Conservation (phyloP, 2,113 vertebrate species). For the Oostethus manadensis region DNA sequence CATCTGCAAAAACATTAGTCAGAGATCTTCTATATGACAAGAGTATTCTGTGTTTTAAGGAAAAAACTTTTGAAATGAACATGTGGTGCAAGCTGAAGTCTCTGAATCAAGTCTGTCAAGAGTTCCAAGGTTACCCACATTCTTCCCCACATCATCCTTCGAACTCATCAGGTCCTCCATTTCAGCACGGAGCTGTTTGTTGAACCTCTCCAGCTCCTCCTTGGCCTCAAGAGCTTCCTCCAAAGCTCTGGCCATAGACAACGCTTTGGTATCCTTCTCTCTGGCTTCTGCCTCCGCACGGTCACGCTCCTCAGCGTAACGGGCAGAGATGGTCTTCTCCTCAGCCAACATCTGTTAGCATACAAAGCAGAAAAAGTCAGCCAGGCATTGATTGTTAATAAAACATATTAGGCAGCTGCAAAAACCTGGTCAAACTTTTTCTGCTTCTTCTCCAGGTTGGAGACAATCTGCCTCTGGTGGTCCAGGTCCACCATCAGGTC, state of each 20-base stretch:
- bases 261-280: constrained; percentile 94
- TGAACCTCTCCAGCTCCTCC: constrained; percentile 91
- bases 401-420: too few species aligned
- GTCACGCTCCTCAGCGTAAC: constrained; percentile 90
- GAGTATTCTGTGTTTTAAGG: too few species aligned
- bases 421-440: constrained; percentile 97
- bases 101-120: too few species aligned
- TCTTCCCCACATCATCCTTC: constrained; percentile 97
- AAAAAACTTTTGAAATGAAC: too few species aligned
- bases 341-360: constrained; percentile 86
- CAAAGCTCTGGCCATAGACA: constrained; percentile 84
- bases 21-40: too few species aligned
- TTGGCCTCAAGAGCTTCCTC: constrained; percentile 92
- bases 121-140: constrained; percentile 69
- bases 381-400: background rate
- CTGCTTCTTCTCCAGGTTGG: constrained; percentile 97
- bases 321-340: constrained; percentile 90
- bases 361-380: background rate
- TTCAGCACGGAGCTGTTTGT: constrained; percentile 91
- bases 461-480: constrained; percentile 93
- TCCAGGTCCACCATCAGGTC: constrained; percentile 93
- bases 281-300: constrained; percentile 90
- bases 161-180: constrained; percentile 98
- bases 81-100: too few species aligned
- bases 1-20: too few species aligned